Conservation (phyloP, 2,888 invertebrate genomes). For the Orchesella flavescens region DNA sequence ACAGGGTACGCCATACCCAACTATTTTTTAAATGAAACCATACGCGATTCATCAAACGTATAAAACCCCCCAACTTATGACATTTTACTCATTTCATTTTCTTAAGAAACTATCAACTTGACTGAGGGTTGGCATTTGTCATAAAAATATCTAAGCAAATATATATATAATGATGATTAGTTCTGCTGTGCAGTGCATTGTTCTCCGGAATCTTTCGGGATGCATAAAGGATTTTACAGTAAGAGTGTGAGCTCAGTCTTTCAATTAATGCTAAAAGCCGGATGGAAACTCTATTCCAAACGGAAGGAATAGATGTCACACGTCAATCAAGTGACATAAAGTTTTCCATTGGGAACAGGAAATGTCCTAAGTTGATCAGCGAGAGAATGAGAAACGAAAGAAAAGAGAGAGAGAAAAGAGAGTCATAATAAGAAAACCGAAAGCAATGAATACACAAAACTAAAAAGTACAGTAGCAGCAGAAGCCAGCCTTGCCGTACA, state of each 20-base stretch:
- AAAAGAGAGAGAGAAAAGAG: not conserved
- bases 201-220: not conserved
- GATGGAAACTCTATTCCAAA: slow-evolving; percentile 25
- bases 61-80: not conserved
- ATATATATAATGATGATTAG: not conserved
- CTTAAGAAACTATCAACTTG: not conserved
- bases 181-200: not conserved
- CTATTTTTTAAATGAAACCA: no score
- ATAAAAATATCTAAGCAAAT: not conserved
- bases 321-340: slow-evolving; percentile 72
- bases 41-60: no score
- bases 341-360: slow-evolving; percentile 65
- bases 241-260: slow-evolving; percentile 7
- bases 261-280: slow-evolving; percentile 59
- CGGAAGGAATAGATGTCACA: slow-evolving; percentile 64
- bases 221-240: not conserved
- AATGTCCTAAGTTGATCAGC: slow-evolving; percentile 63
- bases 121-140: not conserved
- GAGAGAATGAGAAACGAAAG: slow-evolving; percentile 8
- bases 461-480: not conserved
- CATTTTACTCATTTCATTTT: slow-evolving; percentile 36
- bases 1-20: no score
- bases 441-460: slow-evolving; percentile 40
- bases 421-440: slow-evolving; percentile 21
- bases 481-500: slow-evolving; percentile 25